Evolutionary conservation across 1,140 invertebrate species (phyloP), one percentile per base, ranked within the genome.

Genomic region (Anoplolepis gracilipes): DNA sequence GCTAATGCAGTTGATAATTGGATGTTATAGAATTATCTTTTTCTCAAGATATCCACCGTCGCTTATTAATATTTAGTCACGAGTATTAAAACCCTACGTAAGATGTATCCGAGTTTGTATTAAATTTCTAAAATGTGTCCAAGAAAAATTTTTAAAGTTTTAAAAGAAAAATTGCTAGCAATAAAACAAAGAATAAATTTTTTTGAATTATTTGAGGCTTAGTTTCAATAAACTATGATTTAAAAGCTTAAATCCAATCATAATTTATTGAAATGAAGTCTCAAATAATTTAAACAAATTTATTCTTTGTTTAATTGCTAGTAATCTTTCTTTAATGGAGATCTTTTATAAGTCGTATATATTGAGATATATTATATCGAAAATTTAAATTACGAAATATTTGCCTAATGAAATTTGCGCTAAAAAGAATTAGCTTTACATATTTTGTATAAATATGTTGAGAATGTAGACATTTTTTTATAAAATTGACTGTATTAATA

Each of bases 1-100:
- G 77, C 16, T 69, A 69, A 69, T 73, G 53, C 19, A 72, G 22
- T 28, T 19, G 49, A 39, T n/a, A 30, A 57, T 70, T 55, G 19
- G 36, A 42, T 36, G 16, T 49, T 19, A 25, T 8, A 11, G n/a
- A 7, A 16, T 8, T 59, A 4, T 5, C 3, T 49, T 11, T 59
- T 75, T 75, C 16, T 5, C 22, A 11, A 36, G 30, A 64, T 19
- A 5, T 8, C 39, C 10, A 28, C 36, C 5, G 1, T 59, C 10
- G 13, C 1, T 55, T 33, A 33, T 22, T 13, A 53, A 25, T 7
- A 19, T 25, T 55, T 8, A 16, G 1, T 33, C 2, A 19, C 30
- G n/a, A 11, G 11, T 53, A 13, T 22, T 55, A 8, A 55, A 22
- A 19, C 28, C 4, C 16, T 28, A 10, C 19, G 2, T 16, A 22